Conservation (phyloP, 1,140 invertebrate species). For the Drosophila pseudoobscura region DNA sequence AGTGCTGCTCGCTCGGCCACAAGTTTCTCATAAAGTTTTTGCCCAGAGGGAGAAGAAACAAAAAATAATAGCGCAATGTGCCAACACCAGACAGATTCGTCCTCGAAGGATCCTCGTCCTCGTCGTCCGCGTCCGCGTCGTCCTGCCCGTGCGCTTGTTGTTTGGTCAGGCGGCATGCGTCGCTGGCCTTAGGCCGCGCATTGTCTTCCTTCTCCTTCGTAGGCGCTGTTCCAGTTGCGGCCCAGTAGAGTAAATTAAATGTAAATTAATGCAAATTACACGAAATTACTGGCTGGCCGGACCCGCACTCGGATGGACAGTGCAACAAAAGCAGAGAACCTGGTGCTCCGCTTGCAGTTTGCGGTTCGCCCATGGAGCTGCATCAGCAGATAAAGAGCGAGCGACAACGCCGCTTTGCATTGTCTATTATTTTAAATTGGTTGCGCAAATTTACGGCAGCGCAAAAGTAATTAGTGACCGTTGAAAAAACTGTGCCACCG, state of each 20-base stretch:
- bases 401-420: slow-evolving; percentile 52
- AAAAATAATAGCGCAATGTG: slow-evolving; percentile 16
- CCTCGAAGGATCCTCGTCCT: slow-evolving; percentile 42
- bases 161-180: slow-evolving; percentile 54
- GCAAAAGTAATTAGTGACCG: slow-evolving; percentile 72
- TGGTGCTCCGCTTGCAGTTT: slow-evolving; percentile 16
- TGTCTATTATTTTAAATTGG: slow-evolving; percentile 81
- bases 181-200: slow-evolving; percentile 52
- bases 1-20: slow-evolving; percentile 36
- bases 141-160: slow-evolving; percentile 20
- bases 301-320: slow-evolving; percentile 38
- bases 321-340: slow-evolving; percentile 43
- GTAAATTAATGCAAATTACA: slow-evolving; percentile 80
- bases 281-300: slow-evolving; percentile 52
- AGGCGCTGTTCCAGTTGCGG: slow-evolving; percentile 15
- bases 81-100: slow-evolving; percentile 13
- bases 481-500: slow-evolving; percentile 61
- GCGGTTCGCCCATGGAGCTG: slow-evolving; percentile 39
- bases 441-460: slow-evolving; percentile 75
- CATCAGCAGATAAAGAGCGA: slow-evolving; percentile 69
- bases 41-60: slow-evolving; percentile 3
- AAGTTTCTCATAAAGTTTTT: slow-evolving; percentile 48
- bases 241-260: slow-evolving; percentile 61
- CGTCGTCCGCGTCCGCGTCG: background rate
- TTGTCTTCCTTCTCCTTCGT: slow-evolving; percentile 14